Conservation (phyloP, 2,113 vertebrate genomes). For the Gasterosteus nipponicus region DNA sequence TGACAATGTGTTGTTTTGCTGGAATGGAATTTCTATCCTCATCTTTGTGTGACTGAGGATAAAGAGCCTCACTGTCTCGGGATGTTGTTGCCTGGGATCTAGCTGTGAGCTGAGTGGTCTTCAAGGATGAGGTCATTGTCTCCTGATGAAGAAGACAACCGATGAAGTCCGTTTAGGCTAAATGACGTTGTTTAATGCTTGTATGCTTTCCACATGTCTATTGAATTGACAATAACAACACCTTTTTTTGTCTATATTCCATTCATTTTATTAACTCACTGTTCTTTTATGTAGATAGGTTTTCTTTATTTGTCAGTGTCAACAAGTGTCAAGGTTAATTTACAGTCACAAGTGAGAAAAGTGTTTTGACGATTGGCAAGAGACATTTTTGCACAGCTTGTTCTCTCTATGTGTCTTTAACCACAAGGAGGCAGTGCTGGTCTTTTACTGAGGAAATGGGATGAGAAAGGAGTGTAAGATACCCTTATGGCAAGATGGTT, state of each 20-base stretch:
- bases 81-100: neutral
- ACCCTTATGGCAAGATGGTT: neutral
- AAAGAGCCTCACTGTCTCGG: conserved; percentile 28
- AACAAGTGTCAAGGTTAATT: neutral
- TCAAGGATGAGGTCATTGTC: neutral
- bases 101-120: neutral
- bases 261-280: neutral
- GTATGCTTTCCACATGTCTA: neutral
- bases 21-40: conserved; percentile 3
- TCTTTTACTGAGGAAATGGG: conserved; percentile 11
- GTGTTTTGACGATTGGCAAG: neutral
- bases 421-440: conserved; percentile 71
- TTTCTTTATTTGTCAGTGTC: neutral
- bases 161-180: neutral
- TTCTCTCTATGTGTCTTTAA: neutral
- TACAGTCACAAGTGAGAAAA: neutral
- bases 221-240: neutral
- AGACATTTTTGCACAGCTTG: neutral
- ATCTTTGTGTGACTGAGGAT: conserved; percentile 18
- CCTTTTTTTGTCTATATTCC: neutral
- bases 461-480: neutral
- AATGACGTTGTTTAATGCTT: neutral
- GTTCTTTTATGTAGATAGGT: neutral
- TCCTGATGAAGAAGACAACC: neutral
- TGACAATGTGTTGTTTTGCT: neutral